Evolutionary conservation across 2,888 invertebrate species (phyloP), one percentile per base, ranked within the genome.

Genomic region (Thereva unica): DNA sequence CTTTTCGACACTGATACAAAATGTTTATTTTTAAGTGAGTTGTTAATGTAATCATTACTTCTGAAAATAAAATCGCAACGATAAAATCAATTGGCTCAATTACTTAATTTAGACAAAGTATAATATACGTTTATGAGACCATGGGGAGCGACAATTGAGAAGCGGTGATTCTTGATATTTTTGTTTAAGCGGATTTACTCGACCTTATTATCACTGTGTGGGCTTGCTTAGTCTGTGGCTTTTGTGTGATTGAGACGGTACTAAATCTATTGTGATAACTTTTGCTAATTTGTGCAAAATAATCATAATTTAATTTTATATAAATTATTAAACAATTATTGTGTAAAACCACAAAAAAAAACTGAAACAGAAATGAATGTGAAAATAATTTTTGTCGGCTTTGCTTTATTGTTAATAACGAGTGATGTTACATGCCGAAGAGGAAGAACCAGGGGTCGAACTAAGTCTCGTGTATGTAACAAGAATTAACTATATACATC

Each of bases 361-460:
- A 76, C 73, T 71, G 73, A 42, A 79, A 73, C 73, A 75, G 75
- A 65, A n/a, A 9, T 53, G 6, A 34, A n/a, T n/a, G 4, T 44
- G 10, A 69, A 76, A 69, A 66, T 75, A 61, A 73, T 78, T 67
- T 75, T 77, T 57, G 71, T 82, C 38, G 68, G 78, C 64, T 70
- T 83, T 59, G 71, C 85, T 70, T 72, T 84, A 56, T 74, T 79
- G 61, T 75, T 74, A 67, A 75, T 78, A 71, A 68, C 80, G 44
- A 78, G 77, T 67, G 80, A 80, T 23, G 88, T 85, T 3, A 23
- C 23, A 23, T 23, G 23, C 23, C 84, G 92, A 54, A 85, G 92
- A 74, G 91, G 89, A 7, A 84, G 92, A 68, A 83, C 85, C 41
- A 84, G 91, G 74, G 84, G 89, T 72, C 87, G 90, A 74, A 88